Percentiles rank a stretch among this genome's conserved stretches.
Conservation (phyloP, 35 echinoderm and acorn worm species). For the Eucidaris tribuloides region DNA sequence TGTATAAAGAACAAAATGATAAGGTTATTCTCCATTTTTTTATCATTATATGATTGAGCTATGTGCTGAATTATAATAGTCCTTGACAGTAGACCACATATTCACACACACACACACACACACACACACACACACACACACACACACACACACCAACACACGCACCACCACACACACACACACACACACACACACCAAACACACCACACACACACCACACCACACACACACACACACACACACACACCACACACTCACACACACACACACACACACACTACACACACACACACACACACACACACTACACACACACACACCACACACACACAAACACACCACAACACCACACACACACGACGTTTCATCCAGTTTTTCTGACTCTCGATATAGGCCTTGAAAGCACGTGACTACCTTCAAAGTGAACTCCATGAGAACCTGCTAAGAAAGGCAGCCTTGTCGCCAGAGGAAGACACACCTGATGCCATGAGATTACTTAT, state of each 20-base stretch:
- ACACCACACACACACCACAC: too few species aligned
- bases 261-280: background rate
- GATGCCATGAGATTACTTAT: slow-evolving; percentile 83
- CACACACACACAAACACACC: too few species aligned
- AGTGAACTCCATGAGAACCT: slow-evolving; percentile 37
- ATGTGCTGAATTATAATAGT: background rate
- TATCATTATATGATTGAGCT: background rate
- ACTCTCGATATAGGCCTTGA: slow-evolving; percentile 39
- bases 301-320: too few species aligned
- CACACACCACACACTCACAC: too few species aligned
- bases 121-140: background rate
- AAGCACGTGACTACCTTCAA: slow-evolving; percentile 50
- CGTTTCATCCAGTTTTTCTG: background rate
- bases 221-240: too few species aligned
- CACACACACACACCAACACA: too few species aligned
- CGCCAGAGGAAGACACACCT: slow-evolving; percentile 47
- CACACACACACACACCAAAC: too few species aligned
- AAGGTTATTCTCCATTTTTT: background rate
- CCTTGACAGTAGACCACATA: background rate
- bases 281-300: background rate
- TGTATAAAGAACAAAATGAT: background rate
- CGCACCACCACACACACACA: too few species aligned
- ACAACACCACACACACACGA: too few species aligned
- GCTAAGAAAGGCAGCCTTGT: slow-evolving; percentile 10
- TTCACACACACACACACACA: background rate